A percentile compares a stretch with the other conserved stretches of the same genome.
Conservation (phyloP, 1,140 invertebrate species). For the Pseudomyrmex flavicornis region DNA sequence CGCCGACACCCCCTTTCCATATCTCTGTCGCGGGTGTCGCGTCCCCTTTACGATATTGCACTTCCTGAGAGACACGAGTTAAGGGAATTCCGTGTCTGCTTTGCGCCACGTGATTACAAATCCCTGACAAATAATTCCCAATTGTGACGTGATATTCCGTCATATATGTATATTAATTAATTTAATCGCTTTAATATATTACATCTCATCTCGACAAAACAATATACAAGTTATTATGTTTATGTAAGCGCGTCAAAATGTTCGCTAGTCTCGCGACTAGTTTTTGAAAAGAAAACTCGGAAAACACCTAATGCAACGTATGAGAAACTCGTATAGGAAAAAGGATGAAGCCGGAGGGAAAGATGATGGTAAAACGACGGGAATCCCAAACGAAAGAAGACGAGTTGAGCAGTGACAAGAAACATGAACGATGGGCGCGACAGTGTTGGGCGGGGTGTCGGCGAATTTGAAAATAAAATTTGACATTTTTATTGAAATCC, state of each 20-base stretch:
- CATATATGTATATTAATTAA: not conserved
- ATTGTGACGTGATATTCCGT: not conserved
- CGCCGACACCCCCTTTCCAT: not conserved
- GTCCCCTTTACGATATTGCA: not conserved
- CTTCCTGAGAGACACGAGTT: not conserved
- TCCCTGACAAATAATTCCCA: not conserved
- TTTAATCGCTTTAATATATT: not conserved
- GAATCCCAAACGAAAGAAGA: slow-evolving; percentile 29
- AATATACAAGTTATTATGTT: not conserved
- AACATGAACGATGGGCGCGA: slow-evolving; percentile 72
- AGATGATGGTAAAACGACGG: slow-evolving; percentile 32
- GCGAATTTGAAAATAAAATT: slow-evolving; percentile 77
- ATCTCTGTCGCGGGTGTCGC: slow-evolving; percentile 4
- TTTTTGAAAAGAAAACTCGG: not conserved
- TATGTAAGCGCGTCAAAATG: not conserved
- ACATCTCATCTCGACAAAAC: not conserved
- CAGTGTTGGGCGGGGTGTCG: slow-evolving; percentile 25
- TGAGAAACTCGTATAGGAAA: not conserved
- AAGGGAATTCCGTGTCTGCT: not conserved
- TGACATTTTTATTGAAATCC: slow-evolving; percentile 78
- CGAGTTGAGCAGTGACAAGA: slow-evolving; percentile 66
- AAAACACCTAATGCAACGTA: not conserved
- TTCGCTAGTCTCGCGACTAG: not conserved
- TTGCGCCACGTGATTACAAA: not conserved
- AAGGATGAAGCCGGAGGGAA: not conserved